A percentile compares a stretch with the other conserved stretches of the same genome.
These are phyloP conservation scores for Acanthacorydalis orientalis DNA, from an alignment of 2,888 invertebrate genomes.

Conservation along the genomic window DNA sequence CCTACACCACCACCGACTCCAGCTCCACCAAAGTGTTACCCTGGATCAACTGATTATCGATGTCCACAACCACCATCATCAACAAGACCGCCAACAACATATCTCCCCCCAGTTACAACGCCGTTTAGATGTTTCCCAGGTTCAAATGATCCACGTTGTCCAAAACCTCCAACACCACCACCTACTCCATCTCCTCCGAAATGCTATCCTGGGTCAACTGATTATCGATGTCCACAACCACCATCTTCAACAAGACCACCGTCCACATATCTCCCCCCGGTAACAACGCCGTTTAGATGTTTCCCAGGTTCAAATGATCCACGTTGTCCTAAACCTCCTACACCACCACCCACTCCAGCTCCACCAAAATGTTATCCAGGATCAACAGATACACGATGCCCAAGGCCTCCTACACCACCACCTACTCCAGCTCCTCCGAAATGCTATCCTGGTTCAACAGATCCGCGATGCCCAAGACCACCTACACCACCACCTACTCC, in stretches of 20 bases:
- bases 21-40: conserved; percentile 11
- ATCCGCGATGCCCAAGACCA: conserved; percentile 17
- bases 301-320: conserved; percentile 13
- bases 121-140: conserved; percentile 16
- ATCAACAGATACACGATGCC: conserved; percentile 13
- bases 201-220: conserved; percentile 17
- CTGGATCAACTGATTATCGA: conserved; percentile 21
- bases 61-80: conserved; percentile 14
- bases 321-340: conserved; percentile 12
- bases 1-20: conserved; percentile 12
- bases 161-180: conserved; percentile 9
- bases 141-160: conserved; percentile 16
- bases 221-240: conserved; percentile 18
- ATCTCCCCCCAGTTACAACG: conserved; percentile 13
- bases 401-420: conserved; percentile 10
- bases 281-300: conserved; percentile 7
- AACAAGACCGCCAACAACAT: conserved; percentile 12
- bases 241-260: conserved; percentile 23
- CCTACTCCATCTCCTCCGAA: conserved; percentile 10
- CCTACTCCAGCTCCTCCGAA: conserved; percentile 14
- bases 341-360: conserved; percentile 11
- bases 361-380: conserved; percentile 17
- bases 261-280: conserved; percentile 10
- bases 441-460: conserved; percentile 21
- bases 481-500: conserved; percentile 12